Conservation (phyloP, 2,888 invertebrate genomes). For the Catocala fraxini region DNA sequence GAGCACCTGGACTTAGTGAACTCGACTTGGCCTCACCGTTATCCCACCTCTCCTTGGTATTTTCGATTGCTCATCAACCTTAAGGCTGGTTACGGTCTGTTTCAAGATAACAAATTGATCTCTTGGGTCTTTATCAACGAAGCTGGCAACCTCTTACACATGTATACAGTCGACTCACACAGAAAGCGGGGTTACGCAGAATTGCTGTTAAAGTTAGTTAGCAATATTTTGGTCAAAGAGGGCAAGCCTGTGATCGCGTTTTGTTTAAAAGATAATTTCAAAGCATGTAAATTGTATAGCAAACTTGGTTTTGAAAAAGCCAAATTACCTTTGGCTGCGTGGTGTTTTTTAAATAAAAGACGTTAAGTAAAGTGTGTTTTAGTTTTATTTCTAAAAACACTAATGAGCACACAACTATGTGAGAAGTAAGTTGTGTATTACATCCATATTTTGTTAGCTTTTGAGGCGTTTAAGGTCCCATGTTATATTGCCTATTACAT, state of each 20-base stretch:
- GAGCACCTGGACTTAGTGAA: slow-evolving; percentile 56
- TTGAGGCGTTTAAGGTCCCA: too few relatives aligned
- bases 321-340: slow-evolving; percentile 40
- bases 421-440: too few relatives aligned
- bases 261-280: slow-evolving; percentile 55
- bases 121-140: slow-evolving; percentile 66
- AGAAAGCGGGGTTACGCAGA: slow-evolving; percentile 66
- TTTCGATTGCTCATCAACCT: slow-evolving; percentile 57
- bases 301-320: slow-evolving; percentile 57
- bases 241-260: slow-evolving; percentile 57
- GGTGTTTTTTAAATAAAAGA: slow-evolving; percentile 45
- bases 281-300: slow-evolving; percentile 57
- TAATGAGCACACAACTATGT: too few relatives aligned
- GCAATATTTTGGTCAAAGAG: slow-evolving; percentile 52
- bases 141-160: slow-evolving; percentile 61
- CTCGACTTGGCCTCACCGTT: slow-evolving; percentile 61
- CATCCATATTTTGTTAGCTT: too few relatives aligned
- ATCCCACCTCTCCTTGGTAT: slow-evolving; percentile 52
- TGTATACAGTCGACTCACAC: slow-evolving; percentile 61
- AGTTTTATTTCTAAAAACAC: too few relatives aligned
- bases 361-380: neutral
- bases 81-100: slow-evolving; percentile 62
- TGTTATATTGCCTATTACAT: too few relatives aligned
- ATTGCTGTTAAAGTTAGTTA: slow-evolving; percentile 58
- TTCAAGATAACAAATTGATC: slow-evolving; percentile 48